Conservation (phyloP, 2,113 vertebrate genomes). For the Elanoides forficatus region DNA sequence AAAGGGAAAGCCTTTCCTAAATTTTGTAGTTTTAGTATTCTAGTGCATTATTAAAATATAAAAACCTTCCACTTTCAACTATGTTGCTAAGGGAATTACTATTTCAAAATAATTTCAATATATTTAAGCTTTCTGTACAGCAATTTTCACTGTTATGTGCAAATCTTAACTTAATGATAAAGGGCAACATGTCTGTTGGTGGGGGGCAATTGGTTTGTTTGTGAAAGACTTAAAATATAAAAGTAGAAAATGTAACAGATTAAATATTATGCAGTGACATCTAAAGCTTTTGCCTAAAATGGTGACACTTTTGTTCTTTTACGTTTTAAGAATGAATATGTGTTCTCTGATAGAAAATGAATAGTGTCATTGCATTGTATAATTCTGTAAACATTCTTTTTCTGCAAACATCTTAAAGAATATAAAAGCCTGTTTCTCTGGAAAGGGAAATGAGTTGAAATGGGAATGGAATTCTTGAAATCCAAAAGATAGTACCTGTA, state of each 20-base stretch:
- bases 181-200: neutral
- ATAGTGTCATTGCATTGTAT: neutral
- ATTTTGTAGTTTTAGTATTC: slow-evolving; percentile 33
- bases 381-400: neutral
- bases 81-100: neutral
- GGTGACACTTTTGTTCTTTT: neutral
- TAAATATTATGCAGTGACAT: neutral
- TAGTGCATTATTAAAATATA: slow-evolving; percentile 50
- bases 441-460: neutral
- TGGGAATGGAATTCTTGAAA: neutral
- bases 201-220: neutral
- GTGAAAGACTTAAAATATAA: neutral
- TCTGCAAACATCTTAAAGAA: neutral
- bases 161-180: neutral
- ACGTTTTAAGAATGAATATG: neutral
- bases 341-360: neutral
- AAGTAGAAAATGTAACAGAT: neutral
- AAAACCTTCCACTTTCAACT: slow-evolving; percentile 1
- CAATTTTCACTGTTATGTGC: neutral
- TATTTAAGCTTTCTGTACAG: slow-evolving; percentile 43
- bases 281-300: neutral
- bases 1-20: slow-evolving; percentile 43
- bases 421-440: neutral
- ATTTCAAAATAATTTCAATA: slow-evolving; percentile 45
- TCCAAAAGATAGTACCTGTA: neutral